phyloP scores from a whole-genome alignment of 2,888 invertebrate species.

The Vandiemenella viatica region DNA sequence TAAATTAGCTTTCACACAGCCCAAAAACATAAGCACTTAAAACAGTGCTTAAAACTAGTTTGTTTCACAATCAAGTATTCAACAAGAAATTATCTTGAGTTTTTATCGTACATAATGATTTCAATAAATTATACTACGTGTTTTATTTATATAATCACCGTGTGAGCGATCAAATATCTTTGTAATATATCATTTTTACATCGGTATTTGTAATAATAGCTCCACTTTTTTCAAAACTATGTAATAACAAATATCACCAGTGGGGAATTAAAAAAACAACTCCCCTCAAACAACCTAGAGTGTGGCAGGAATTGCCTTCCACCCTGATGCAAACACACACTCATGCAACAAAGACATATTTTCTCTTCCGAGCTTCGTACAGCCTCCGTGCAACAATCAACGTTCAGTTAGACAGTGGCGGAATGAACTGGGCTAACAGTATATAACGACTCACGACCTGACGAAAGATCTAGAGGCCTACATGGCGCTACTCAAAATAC shows the following conservation, averaged over 20 bases:
- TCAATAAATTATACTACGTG: slow-evolving; percentile 16
- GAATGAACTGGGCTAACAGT: slow-evolving; percentile 11
- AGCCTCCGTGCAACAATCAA: slow-evolving; percentile 4
- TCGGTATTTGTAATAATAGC: slow-evolving; percentile 15
- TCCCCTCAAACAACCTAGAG: slow-evolving; percentile 14
- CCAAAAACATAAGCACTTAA: slow-evolving; percentile 50
- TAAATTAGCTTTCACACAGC: slow-evolving; percentile 38
- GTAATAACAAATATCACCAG: slow-evolving; percentile 18
- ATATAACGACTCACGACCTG: slow-evolving; percentile 6
- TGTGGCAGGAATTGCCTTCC: slow-evolving; percentile 12
- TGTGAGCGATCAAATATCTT: slow-evolving; percentile 16
- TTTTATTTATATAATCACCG: slow-evolving; percentile 10
- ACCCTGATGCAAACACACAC: slow-evolving; percentile 11
- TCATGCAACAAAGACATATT: slow-evolving; percentile 7
- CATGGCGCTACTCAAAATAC: slow-evolving; percentile 11
- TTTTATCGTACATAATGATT: slow-evolving; percentile 18
- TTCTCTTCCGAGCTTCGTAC: neutral
- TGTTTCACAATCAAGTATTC: slow-evolving; percentile 19
- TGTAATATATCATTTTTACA: slow-evolving; percentile 15
- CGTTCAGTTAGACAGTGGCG: slow-evolving; percentile 5
- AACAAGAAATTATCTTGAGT: slow-evolving; percentile 18
- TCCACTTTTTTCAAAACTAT: slow-evolving; percentile 15
- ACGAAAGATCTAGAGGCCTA: slow-evolving; percentile 9
- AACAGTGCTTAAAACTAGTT: slow-evolving; percentile 42
- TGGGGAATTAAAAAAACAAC: slow-evolving; percentile 13